phyloP scores from a whole-genome alignment of 2,888 invertebrate species.

The Rhagophthalmus giganteus region DNA sequence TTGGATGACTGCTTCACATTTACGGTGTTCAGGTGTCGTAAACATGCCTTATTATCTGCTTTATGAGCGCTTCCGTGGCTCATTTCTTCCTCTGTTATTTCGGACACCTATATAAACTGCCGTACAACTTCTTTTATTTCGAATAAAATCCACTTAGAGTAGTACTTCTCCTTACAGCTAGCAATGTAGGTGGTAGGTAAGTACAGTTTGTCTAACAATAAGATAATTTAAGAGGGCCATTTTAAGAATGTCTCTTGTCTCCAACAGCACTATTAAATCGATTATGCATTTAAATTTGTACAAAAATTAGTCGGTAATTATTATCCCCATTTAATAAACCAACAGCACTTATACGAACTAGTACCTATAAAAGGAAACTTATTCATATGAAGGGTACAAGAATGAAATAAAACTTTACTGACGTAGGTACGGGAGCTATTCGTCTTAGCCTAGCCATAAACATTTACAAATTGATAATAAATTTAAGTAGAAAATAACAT shows the following conservation, averaged over 20 bases:
- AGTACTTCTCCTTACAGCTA: conserved; percentile 19
- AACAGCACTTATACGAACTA: conserved; percentile 1
- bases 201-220: conserved; percentile 13
- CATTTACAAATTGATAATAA: conserved; percentile 29
- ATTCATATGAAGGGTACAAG: conserved; percentile 21
- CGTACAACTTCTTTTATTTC: conserved; percentile 40
- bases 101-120: conserved; percentile 45
- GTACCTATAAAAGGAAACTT: conserved; percentile 15
- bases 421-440: conserved; percentile 20
- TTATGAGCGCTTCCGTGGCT: conserved; percentile 47
- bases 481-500: conserved; percentile 26
- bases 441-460: conserved; percentile 26
- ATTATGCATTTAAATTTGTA: conserved; percentile 1
- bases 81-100: conserved; percentile 46
- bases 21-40: conserved; percentile 52
- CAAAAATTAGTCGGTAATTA: no score
- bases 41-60: conserved; percentile 53
- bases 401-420: conserved; percentile 25
- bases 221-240: background rate
- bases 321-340: no score
- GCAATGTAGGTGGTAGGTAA: no score
- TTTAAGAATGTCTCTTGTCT: no score
- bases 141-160: conserved; percentile 37
- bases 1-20: conserved; percentile 48
- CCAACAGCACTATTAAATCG: background rate